Evolutionary conservation across 2,113 vertebrate species (phyloP).

Genomic region (Oryctolagus cuniculus): mOryCun1.1 NC_091435.1:158108001-158108500

Average conservation of each 20-base stretch:
- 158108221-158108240: not conserved
- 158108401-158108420: no score
- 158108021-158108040: no score
- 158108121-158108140: not conserved
- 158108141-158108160: not conserved
- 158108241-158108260: not conserved
- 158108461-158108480: no score
- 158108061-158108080: no score
- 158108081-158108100: not conserved
- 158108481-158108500: no score
- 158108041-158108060: no score
- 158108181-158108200: not conserved
- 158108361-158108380: no score
- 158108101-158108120: not conserved
- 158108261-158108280: not conserved
- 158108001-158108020: no score
- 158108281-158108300: not conserved
- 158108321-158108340: not conserved
- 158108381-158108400: no score
- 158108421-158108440: no score
- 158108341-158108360: no score
- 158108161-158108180: not conserved
- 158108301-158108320: not conserved
- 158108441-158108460: no score
- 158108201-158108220: constrained; percentile 13